Base-by-base conservation (phyloP, 2,888 invertebrate species). In the Ecliptopera silaceata region DNA sequence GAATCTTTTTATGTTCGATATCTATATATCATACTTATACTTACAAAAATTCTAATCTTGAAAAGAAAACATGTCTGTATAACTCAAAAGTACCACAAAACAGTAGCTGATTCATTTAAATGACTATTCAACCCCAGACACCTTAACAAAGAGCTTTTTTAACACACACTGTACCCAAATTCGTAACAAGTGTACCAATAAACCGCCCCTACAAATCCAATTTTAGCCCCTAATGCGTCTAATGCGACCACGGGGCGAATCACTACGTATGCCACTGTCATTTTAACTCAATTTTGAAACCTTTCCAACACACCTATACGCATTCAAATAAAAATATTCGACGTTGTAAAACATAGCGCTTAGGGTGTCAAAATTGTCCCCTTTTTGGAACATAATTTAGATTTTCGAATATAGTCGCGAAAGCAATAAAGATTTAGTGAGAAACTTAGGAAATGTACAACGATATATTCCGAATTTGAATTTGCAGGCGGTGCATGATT, bases 261-360 rank as follows among this genome's bases (percentile, higher is more conserved):
- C 90, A 87, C 87, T 88, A 88, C 88, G 84, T 83, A 86, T 80
- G 86, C 88, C 89, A 80, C 89, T 90, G 90, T 89, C 88, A 88
- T 90, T 91, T 90, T 91, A 90, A 91, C 91, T 90, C 90, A 86
- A 91, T 91, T 91, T 89, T 84, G 78, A 82, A 86, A 80, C 79
- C 64, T 65, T 66, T 64, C 67, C 52, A 56, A 59, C 59, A 53
- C 61, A 69, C 64, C 64, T 65, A 66, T 69, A 66, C 39, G 70
- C 71, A 80, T 82, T 82, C 82, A 81, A 83, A 84, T 85, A 84
- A 84, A 86, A 86, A 88, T 87, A 86, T 86, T 82, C 82, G 80
- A 75, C 71, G 79, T 79, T 79, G 83, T 88, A 88, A 89, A 88
- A 84, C 82, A 86, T 74, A 69, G 69, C 79, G 74, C 86, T 88